Evolutionary conservation across 2,888 invertebrate species (phyloP).

Genomic region (Fabriciana adippe): DNA sequence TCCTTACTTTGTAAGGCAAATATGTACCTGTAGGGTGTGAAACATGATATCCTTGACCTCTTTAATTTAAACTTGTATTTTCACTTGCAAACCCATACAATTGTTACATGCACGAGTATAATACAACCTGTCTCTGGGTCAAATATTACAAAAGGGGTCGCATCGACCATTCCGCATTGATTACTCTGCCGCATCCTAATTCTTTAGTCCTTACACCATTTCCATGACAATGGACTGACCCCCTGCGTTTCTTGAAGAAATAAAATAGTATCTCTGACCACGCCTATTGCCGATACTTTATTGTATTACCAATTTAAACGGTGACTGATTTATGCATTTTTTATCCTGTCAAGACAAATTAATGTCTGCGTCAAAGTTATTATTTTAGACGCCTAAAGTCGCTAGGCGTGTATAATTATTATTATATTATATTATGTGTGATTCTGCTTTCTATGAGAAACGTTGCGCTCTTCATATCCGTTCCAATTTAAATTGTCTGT

Average conservation of each 20-base stretch:
- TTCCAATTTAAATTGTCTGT: conserved; percentile 48
- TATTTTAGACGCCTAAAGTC: conserved; percentile 19
- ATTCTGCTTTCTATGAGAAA: conserved; percentile 5
- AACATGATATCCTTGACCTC: conserved; percentile 42
- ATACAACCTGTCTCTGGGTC: conserved; percentile 69
- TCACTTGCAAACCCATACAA: conserved; percentile 33
- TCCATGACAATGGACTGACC: conserved; percentile 67
- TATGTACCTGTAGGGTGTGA: conserved; percentile 28
- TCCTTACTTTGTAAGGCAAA: not conserved
- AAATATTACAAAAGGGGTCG: conserved; percentile 57
- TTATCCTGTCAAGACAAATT: conserved; percentile 33
- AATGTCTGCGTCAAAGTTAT: conserved; percentile 19
- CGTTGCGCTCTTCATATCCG: conserved; percentile 32
- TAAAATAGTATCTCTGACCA: conserved; percentile 55
- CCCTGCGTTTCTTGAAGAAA: conserved; percentile 55
- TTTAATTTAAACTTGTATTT: conserved; percentile 33
- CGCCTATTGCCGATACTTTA: conserved; percentile 49
- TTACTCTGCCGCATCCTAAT: conserved; percentile 59
- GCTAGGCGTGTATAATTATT: not conserved
- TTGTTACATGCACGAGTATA: conserved; percentile 49
- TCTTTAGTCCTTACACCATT: conserved; percentile 51
- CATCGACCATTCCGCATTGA: conserved; percentile 52
- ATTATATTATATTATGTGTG: not conserved
- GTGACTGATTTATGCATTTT: conserved; percentile 49
- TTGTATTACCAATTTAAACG: conserved; percentile 51